Evolutionary conservation across 2,888 invertebrate genomes (phyloP).

Genomic region (Micropterix aruncella): DNA sequence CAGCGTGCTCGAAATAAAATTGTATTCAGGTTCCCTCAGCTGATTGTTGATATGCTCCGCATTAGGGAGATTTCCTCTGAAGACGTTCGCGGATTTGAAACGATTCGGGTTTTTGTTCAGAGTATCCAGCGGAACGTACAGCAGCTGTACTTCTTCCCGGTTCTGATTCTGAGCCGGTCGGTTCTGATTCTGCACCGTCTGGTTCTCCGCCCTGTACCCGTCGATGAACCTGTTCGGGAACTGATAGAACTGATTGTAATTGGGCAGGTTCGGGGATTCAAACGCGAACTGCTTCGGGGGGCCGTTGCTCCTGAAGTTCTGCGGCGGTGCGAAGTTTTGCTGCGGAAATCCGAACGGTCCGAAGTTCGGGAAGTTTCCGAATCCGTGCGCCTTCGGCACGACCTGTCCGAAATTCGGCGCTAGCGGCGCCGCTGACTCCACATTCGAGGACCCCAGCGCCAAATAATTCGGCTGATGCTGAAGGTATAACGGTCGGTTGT

Average conservation of each 20-base stretch:
- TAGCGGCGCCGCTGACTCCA: not conserved
- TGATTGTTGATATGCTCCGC: conserved; percentile 29
- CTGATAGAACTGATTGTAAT: not conserved
- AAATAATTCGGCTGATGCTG: not conserved
- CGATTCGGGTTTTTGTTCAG: conserved; percentile 28
- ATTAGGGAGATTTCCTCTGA: conserved; percentile 24
- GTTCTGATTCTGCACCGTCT: conserved; percentile 6
- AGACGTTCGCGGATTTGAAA: conserved; percentile 19
- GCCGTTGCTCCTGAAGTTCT: not conserved
- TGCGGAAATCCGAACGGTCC: not conserved
- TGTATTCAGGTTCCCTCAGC: conserved; percentile 15
- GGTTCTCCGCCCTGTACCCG: conserved; percentile 29
- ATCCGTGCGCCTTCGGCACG: not conserved
- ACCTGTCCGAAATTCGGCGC: not conserved
- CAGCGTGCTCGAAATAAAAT: conserved; percentile 23
- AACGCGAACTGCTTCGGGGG: not conserved
- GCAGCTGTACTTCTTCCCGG: conserved; percentile 57
- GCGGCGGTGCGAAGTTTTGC: not conserved
- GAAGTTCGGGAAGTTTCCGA: not conserved
- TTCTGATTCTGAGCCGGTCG: conserved; percentile 21
- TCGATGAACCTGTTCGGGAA: conserved; percentile 19
- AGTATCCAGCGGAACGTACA: conserved; percentile 72
- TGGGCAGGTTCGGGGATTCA: not conserved
- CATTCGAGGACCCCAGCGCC: not conserved
- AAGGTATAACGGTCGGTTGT: not conserved